Base-by-base conservation (phyloP, 2,797 vertebrate species). In the Erithacus rubecula region DNA sequence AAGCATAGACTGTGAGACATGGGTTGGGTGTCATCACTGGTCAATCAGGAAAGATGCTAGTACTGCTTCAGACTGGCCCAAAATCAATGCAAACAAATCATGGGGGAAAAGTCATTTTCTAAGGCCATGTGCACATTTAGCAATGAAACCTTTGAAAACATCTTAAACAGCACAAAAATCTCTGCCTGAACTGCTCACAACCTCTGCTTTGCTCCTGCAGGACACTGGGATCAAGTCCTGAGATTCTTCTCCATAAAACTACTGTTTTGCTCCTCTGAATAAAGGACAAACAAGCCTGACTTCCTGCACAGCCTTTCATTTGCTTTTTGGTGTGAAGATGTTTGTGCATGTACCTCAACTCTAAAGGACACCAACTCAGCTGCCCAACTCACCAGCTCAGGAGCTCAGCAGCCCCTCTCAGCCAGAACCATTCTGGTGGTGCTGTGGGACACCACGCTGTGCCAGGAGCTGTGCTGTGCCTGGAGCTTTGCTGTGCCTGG, bases 191-290 rank as follows among this genome's bases (percentile, higher is more conserved):
- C 56, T 34, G 23, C 32, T 90, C 30, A 69, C 32, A 39, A 21
- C 15, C n/a, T 83, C 51, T 80, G 68, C 32, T 75, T 92, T 60
- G 21, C 39, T 94, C 47, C n/a, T 79, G 55, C 59, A 84, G 46
- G 53, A 56, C 36, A 37, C n/a, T 26, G 63, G 43, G 39, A 34
- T 34, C 59, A 58, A 29, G 23, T 13, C 20, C 71, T 91, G 75
- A 29, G 20, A 59, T 47, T 58, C 46, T 23, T 65, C 41, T 17
- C n/a, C 15, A 19, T 15, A 7, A 27, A 65, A 41, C 55, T 22
- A n/a, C 20, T 52, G 8, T 5, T 82, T 58, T 55, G 20, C 27
- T 55, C 47, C 26, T 69, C 56, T 80, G 53, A 77, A 44, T 24
- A 34, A 70, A 69, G 27, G 43, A 59, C n/a, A 69, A 89, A 64